A percentile compares a stretch with the other conserved stretches of the same genome.
Evolutionary conservation across 2,113 vertebrate species (phyloP).

Genomic region (Psilopogon haemacephalus): DNA sequence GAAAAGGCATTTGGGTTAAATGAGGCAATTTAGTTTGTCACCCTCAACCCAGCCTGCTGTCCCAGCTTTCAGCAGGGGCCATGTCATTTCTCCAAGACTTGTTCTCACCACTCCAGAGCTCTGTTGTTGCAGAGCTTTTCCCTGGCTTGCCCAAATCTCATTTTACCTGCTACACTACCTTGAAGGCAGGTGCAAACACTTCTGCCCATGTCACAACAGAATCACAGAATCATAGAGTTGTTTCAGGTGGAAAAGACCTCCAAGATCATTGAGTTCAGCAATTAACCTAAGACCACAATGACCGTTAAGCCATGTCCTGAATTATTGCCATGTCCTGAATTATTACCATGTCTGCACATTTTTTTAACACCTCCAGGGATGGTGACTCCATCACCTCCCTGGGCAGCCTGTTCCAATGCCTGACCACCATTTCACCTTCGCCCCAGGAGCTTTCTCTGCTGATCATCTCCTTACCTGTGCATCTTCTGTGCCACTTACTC

Average conservation of each 20-base stretch:
- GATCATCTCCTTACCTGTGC: not conserved
- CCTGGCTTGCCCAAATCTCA: not conserved
- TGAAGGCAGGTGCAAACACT: not conserved
- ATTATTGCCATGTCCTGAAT: too few species aligned
- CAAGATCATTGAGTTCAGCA: too few species aligned
- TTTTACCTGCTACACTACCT: not conserved
- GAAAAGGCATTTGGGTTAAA: not conserved
- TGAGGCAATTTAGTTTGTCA: not conserved
- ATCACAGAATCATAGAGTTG: too few species aligned
- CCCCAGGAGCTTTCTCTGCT: not conserved
- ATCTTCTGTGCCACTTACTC: fast-evolving
- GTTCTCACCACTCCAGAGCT: not conserved
- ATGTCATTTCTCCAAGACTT: not conserved
- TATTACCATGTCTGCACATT: too few species aligned
- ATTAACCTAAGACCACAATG: too few species aligned
- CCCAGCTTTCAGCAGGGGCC: not conserved
- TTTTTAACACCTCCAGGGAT: too few species aligned
- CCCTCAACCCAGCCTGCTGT: not conserved
- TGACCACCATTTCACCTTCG: too few species aligned
- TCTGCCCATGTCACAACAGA: not conserved
- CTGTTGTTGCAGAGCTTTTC: not conserved
- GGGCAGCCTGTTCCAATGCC: too few species aligned
- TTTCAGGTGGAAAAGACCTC: too few species aligned
- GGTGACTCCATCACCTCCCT: too few species aligned
- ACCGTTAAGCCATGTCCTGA: too few species aligned